phyloP scores from a whole-genome alignment of 2,888 invertebrate genomes.

The Falcaria lacertinaria region DNA sequence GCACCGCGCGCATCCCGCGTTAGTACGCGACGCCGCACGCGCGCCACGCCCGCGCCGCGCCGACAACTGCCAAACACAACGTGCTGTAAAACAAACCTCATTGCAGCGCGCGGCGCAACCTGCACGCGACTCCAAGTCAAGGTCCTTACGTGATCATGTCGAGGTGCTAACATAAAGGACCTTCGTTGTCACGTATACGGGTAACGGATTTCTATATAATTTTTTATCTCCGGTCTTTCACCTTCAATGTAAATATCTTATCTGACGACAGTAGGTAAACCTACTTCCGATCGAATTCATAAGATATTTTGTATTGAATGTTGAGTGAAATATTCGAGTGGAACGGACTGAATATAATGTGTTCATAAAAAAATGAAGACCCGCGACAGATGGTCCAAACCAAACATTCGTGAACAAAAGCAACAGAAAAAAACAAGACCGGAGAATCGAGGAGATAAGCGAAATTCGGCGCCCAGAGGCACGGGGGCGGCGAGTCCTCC shows the following conservation, averaged over 20 bases:
- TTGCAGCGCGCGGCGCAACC: conserved; percentile 15
- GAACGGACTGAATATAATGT: conserved; percentile 29
- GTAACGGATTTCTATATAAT: conserved; percentile 46
- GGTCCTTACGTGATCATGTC: conserved; percentile 57
- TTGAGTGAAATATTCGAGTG: conserved; percentile 24
- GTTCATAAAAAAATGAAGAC: conserved; percentile 57
- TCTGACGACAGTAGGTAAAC: conserved; percentile 34
- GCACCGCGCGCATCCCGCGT: conserved; percentile 27
- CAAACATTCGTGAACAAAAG: conserved; percentile 33
- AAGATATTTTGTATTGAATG: conserved; percentile 23
- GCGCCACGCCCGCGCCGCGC: conserved; percentile 23
- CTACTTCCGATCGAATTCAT: conserved; percentile 39
- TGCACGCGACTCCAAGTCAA: conserved; percentile 45
- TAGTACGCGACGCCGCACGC: conserved; percentile 30
- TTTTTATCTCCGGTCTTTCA: conserved; percentile 64
- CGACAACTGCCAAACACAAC: conserved; percentile 11
- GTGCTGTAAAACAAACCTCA: conserved; percentile 37
- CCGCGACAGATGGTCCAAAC: conserved; percentile 45
- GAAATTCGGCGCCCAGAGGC: conserved; percentile 12
- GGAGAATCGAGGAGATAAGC: conserved; percentile 28
- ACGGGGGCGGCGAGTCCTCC: conserved; percentile 17
- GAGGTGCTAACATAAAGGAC: conserved; percentile 61
- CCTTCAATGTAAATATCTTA: conserved; percentile 68
- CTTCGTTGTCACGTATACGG: conserved; percentile 55
- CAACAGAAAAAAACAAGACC: conserved; percentile 26